phyloP scores from a whole-genome alignment of 2,113 vertebrate species.

The Bettongia penicillata region DNA sequence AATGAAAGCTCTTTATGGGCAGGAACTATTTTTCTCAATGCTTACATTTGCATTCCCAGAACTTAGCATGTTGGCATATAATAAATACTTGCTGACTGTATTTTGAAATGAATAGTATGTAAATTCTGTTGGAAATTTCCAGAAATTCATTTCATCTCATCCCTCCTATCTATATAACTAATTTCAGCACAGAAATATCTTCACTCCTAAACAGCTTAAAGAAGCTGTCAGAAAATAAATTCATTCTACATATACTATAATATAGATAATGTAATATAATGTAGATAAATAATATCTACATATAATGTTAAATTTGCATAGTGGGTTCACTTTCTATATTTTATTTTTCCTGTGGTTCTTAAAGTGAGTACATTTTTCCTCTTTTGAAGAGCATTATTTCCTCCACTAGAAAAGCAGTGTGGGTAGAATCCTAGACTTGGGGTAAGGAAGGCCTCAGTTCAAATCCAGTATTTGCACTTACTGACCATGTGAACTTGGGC shows the following conservation, averaged over 20 bases:
- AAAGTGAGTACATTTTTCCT: not conserved
- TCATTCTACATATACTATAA: not conserved
- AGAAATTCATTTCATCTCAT: not conserved
- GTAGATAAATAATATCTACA: too few relatives aligned
- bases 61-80: not conserved
- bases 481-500: not conserved
- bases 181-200: not conserved
- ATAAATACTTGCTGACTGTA: not conserved
- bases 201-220: not conserved
- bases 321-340: not conserved
- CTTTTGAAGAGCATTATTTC: not conserved
- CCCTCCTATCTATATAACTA: not conserved
- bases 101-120: not conserved
- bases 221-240: not conserved
- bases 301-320: slow-evolving; percentile 5
- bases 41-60: not conserved
- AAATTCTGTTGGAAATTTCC: not conserved
- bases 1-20: not conserved
- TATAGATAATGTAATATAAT: too few relatives aligned
- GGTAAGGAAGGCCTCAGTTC: not conserved
- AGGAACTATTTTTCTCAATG: not conserved
- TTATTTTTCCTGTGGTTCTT: not conserved
- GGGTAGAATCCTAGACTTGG: not conserved
- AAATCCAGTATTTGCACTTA: not conserved
- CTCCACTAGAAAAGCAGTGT: not conserved